These are phyloP conservation scores for Netelia melanura DNA, from an alignment of 2,888 invertebrate species.

Conservation along the genomic window DNA sequence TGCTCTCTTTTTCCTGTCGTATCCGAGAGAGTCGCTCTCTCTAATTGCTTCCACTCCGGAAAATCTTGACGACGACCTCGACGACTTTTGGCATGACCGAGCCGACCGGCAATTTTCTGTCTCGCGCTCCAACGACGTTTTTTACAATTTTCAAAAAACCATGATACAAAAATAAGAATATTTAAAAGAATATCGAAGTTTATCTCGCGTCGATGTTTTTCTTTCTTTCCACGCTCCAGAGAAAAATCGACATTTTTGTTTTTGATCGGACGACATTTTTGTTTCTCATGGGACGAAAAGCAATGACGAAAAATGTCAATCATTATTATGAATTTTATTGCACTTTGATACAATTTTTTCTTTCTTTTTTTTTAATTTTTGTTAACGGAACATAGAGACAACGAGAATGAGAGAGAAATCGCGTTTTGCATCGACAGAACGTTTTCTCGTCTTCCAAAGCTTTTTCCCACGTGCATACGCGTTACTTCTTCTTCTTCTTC, in stretches of 20 bases:
- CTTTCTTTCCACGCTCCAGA: conserved; percentile 24
- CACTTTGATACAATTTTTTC: conserved; percentile 26
- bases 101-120: conserved; percentile 50
- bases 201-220: conserved; percentile 3
- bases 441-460: conserved; percentile 50
- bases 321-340: background rate
- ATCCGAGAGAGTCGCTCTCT: conserved; percentile 49
- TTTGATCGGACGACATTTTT: background rate
- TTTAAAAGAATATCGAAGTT: background rate
- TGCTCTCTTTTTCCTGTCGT: conserved; percentile 50
- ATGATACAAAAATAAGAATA: conserved; percentile 7
- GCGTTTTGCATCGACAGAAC: conserved; percentile 46
- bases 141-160: conserved; percentile 31
- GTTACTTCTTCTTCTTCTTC: conserved; percentile 42
- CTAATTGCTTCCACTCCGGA: conserved; percentile 67
- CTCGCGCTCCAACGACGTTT: conserved; percentile 50
- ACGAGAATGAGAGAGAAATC: conserved; percentile 12
- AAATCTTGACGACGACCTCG: conserved; percentile 59
- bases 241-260: background rate
- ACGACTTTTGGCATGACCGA: conserved; percentile 65
- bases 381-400: background rate
- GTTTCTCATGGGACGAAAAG: background rate
- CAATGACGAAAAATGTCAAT: background rate
- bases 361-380: background rate
- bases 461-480: conserved; percentile 62